These are phyloP conservation scores for Poeciliopsis gracilis DNA, from an alignment of 2,797 vertebrate species.

Conservation along the genomic window DNA sequence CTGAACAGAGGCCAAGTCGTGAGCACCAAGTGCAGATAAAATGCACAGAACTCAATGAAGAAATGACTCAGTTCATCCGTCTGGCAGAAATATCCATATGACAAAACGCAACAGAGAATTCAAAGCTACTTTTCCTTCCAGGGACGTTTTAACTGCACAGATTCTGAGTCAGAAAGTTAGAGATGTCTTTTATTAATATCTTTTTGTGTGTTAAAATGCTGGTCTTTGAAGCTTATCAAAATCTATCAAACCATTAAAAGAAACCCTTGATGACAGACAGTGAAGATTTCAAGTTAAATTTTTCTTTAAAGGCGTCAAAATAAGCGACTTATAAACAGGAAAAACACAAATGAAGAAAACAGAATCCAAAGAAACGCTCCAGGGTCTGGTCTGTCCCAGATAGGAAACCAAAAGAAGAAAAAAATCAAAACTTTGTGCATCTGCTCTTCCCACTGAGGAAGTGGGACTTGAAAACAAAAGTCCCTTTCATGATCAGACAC, in stretches of 20 bases:
- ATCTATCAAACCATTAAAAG: not conserved
- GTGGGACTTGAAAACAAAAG: constrained; percentile 57
- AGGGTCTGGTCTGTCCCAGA: constrained; percentile 61
- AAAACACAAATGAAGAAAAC: constrained; percentile 10
- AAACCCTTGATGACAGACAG: not conserved
- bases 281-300: constrained; percentile 9
- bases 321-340: constrained; percentile 23
- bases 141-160: not conserved
- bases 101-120: not conserved
- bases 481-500: constrained; percentile 51
- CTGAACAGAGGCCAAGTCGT: constrained; percentile 14
- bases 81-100: not conserved
- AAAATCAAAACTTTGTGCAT: constrained; percentile 13
- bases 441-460: constrained; percentile 53
- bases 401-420: constrained; percentile 53
- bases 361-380: constrained; percentile 31
- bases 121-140: not conserved
- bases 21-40: constrained; percentile 13
- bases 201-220: not conserved
- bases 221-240: not conserved
- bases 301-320: constrained; percentile 26
- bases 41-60: constrained; percentile 13
- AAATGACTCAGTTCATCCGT: constrained; percentile 22
- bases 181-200: not conserved
- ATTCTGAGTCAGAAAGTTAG: not conserved